Base-by-base conservation (phyloP, 37 sponge, comb jelly and placozoan species). In the Ianthella basta region DNA sequence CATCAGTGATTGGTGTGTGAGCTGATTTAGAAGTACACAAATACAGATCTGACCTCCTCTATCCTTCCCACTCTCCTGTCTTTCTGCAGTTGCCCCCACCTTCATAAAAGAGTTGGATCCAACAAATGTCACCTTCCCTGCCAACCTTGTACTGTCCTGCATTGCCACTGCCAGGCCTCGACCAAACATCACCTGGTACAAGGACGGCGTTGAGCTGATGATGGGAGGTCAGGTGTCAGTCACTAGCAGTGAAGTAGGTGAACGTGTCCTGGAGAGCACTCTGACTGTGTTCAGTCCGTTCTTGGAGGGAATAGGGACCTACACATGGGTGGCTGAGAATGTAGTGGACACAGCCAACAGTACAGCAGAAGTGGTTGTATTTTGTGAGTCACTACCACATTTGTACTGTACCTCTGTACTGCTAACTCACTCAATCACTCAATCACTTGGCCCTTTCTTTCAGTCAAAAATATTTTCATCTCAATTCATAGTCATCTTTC, bases 121-220 rank as follows among this genome's bases (percentile, higher is more conserved):
- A 72, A 72, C 73, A 30, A 30, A 33, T 30, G 41, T 72, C 20
- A 37, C 41, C 14, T 72, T 37, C 19, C 13, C 32, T 33, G 73
- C 32, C 20, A 23, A 12, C 13, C 73, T 72, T 33, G 30, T 8
- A 30, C 30, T 72, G 39, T 37, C 38, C 73, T 72, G 73, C 36
- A 37, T 8, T 33, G 73, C 73, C 41, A 72, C 40, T 34, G 73
- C 40, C 13, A 37, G 21, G 23, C 73, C 73, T 19, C 32, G 73
- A 72, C 73, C 73, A 38, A 19, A 72, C 35, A 72, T 72, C 41
- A 30, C 41, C 40, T 72, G 73, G 73, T 72, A 72, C 73, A 37
- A 38, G 32, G 41, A 72, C 5, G 73, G 30, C 12, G 39, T 12
- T 33, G 18, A 30, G 73, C 39, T 72, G 20, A 32, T 38, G 8